Evolutionary conservation across 1,140 invertebrate species (phyloP).

Genomic region (Octopus bimaculoides): DNA sequence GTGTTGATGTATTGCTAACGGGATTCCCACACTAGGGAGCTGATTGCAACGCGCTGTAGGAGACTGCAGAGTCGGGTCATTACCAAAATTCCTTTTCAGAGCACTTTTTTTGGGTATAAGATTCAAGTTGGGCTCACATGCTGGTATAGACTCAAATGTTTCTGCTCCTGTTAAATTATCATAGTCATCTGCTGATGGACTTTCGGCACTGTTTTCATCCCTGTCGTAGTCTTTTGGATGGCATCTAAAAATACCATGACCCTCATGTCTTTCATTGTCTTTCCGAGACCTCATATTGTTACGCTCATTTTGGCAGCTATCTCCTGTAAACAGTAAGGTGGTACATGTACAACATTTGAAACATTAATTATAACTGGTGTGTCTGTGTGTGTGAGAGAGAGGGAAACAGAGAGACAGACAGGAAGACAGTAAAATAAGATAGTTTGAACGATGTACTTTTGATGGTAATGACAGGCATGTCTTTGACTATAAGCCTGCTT

Average conservation of each 20-base stretch:
- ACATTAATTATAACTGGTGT: too few species aligned
- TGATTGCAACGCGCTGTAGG: conserved; percentile 9
- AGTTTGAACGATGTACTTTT: too few species aligned
- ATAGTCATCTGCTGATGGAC: not conserved
- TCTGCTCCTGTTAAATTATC: conserved; percentile 13
- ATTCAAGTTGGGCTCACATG: conserved; percentile 48
- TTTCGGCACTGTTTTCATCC: not conserved
- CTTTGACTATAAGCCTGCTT: too few species aligned
- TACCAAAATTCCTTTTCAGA: conserved; percentile 35
- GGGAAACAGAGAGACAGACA: too few species aligned
- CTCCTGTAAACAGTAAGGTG: too few species aligned
- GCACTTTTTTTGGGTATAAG: conserved; percentile 52
- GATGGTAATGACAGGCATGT: too few species aligned
- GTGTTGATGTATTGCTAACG: not conserved
- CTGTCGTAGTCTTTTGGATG: conserved; percentile 9
- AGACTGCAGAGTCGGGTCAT: not conserved
- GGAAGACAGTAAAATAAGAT: too few species aligned
- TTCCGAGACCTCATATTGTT: not conserved
- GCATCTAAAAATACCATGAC: not conserved
- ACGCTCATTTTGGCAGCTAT: too few species aligned
- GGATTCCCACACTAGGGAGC: not conserved
- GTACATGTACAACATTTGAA: too few species aligned
- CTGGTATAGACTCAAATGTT: conserved; percentile 37
- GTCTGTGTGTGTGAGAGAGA: too few species aligned
- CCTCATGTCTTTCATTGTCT: not conserved